Evolutionary conservation across 1,140 invertebrate genomes (phyloP), one percentile per base, ranked within the genome.

Genomic region (Ephestia elutella): DNA sequence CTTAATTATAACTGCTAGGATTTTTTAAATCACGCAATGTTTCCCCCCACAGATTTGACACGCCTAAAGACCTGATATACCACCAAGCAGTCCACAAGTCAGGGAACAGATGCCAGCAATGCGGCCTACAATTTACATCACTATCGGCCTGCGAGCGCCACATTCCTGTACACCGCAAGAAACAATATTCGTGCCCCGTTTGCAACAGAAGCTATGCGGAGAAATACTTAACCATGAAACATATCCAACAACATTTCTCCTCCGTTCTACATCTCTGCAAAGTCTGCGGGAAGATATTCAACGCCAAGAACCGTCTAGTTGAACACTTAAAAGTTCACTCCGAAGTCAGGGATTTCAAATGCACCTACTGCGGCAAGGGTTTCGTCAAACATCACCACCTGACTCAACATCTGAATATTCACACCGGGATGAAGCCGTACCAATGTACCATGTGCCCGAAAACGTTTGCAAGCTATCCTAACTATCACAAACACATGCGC

Each of bases 201-300:
- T 87, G 84, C 68, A 67, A 60, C 44, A 59, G 66, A 11, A 62
- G 56, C 21, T 86, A 80, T 55, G 59, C 60, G 18, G 80, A 86
- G 59, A 82, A 80, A 58, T 66, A 81, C 56, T 53, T 75, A 3
- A 66, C 81, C 1, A 49, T 75, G 28, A 81, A 75, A 54, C 85
- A 87, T 54, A 54, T 82, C 0, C 64, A 73, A 0, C 66, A 72
- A n/a, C 85, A 87, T 49, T 87, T 87, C 44, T 73, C 80, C 50
- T 58, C 69, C 1, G 71, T 81, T 5, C 50, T 84, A 7, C 85
- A 87, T 50, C 61, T 86, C 0, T 87, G 82, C 68, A 82, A 82
- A 50, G 69, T 78, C 0, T 87, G 82, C 60, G 80, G 80, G 0
- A 83, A 80, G 61, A 65, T 78, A 21, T 86, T 74, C 70, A 77